phyloP scores from a whole-genome alignment of 2,113 vertebrate genomes.

The Nothoprocta pentlandii region DNA sequence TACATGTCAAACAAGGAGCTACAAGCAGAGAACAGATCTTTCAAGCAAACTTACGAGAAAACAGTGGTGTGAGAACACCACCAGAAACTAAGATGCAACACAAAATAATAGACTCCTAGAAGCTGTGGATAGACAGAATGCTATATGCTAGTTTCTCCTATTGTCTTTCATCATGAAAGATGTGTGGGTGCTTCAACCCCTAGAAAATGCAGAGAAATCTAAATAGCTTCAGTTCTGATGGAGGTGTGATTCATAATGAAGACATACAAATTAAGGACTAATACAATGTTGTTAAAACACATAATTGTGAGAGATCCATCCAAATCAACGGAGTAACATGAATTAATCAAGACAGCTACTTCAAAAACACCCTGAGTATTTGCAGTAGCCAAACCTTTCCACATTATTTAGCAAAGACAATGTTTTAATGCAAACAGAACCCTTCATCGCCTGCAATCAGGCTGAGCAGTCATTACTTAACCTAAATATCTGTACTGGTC shows the following conservation, averaged over 20 bases:
- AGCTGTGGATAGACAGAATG: neutral
- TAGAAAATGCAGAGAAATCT: neutral
- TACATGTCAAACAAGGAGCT: neutral
- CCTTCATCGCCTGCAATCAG: neutral
- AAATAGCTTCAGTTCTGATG: slow-evolving; percentile 5
- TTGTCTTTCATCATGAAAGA: neutral
- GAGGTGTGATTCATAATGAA: neutral
- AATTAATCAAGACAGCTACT: neutral
- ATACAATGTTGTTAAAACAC: neutral
- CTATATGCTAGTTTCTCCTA: neutral
- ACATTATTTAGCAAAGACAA: neutral
- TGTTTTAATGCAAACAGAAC: neutral
- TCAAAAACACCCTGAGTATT: neutral
- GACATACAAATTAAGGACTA: neutral
- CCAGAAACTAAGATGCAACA: neutral
- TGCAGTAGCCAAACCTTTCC: neutral
- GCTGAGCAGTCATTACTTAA: slow-evolving; percentile 44
- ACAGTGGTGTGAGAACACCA: neutral
- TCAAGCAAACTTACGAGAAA: neutral
- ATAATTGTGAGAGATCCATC: neutral
- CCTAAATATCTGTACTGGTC: slow-evolving; percentile 51
- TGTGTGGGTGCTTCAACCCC: neutral
- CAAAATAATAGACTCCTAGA: neutral
- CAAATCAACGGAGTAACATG: slow-evolving; percentile 14
- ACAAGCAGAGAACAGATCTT: neutral